Percentiles rank a stretch among this genome's conserved stretches.
These are phyloP conservation scores for Rhea americana DNA, from an alignment of 2,113 vertebrate genomes.

Conservation along the genomic window DNA sequence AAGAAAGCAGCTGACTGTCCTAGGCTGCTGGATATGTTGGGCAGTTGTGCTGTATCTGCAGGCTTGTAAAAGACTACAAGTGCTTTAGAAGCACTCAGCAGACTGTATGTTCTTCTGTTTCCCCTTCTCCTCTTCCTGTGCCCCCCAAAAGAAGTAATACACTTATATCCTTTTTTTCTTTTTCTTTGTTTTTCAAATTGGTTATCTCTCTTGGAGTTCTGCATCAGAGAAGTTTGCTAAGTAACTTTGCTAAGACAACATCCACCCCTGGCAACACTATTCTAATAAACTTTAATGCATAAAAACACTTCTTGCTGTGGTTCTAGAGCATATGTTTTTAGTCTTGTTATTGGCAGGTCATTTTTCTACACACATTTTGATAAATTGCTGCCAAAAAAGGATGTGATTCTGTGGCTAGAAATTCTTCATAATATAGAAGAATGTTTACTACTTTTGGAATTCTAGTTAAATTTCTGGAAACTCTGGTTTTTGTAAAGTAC, in stretches of 20 bases:
- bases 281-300: neutral
- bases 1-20: neutral
- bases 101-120: neutral
- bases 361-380: neutral
- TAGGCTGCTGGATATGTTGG: neutral
- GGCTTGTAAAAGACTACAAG: neutral
- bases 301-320: neutral
- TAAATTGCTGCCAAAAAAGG: neutral
- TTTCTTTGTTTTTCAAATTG: neutral
- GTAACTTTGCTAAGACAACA: neutral
- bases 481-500: neutral
- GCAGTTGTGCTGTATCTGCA: neutral
- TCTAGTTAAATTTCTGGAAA: neutral
- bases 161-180: neutral
- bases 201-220: rapidly evolving
- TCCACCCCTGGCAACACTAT: neutral
- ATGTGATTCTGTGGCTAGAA: neutral
- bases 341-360: neutral
- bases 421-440: neutral
- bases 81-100: neutral
- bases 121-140: neutral
- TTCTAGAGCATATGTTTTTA: neutral
- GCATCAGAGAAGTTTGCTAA: neutral
- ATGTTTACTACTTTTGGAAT: neutral
- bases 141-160: neutral